A percentile compares a stretch with the other conserved stretches of the same genome.
Conservation (phyloP, 2,113 vertebrate species). For the Heterochromis multidens region DNA sequence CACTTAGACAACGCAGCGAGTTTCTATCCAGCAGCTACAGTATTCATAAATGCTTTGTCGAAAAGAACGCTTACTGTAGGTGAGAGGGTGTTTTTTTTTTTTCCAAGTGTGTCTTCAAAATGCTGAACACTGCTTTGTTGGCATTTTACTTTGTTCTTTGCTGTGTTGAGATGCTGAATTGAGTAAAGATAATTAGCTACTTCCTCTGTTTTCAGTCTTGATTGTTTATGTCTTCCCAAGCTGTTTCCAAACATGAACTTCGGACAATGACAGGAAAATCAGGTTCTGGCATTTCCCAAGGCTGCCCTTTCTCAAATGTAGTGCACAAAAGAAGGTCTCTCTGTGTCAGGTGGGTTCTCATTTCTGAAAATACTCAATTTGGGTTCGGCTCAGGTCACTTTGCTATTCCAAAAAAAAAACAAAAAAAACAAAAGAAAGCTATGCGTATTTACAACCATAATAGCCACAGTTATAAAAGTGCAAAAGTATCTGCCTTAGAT, state of each 20-base stretch:
- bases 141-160: not conserved
- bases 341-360: not conserved
- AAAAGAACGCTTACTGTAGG: slow-evolving; percentile 2
- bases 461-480: not conserved
- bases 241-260: not conserved
- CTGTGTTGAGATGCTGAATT: not conserved
- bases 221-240: not conserved
- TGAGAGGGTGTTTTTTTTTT: not conserved
- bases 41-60: slow-evolving; percentile 1
- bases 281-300: not conserved
- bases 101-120: not conserved
- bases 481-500: not conserved
- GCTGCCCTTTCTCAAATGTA: not conserved
- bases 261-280: not conserved
- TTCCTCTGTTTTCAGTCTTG: not conserved
- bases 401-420: not conserved
- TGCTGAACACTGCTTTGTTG: not conserved
- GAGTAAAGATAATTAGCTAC: not conserved
- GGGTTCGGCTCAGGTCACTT: not conserved
- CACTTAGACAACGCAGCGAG: slow-evolving; percentile 1
- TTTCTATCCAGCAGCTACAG: slow-evolving; percentile 9
- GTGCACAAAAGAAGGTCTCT: not conserved
- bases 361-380: not conserved
- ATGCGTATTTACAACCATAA: not conserved
- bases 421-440: not conserved